Evolutionary conservation across 92 coral and sea anemone species (phyloP), one percentile per base, ranked within the genome.

Genomic region (Actinostola sp.): DNA sequence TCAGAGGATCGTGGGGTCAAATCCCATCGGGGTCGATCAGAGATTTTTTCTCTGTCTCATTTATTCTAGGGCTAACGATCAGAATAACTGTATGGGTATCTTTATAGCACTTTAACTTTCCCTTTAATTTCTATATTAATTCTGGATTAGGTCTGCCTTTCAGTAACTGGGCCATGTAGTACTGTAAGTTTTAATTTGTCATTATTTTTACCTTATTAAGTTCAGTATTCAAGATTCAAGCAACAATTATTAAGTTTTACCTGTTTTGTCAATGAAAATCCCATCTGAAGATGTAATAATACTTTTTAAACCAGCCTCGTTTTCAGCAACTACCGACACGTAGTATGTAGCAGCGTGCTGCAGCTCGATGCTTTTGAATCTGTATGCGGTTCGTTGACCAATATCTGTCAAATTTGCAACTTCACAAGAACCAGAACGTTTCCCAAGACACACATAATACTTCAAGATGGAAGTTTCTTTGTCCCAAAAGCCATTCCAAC

Each of bases 401-500:
- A 64, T 73, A 8, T 82, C 80, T 2, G 66, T 72, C 59, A 83
- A 85, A 45, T 90, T 67, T 61, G 41, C 75, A 23, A 41, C 74
- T 45, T 89, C 73, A 66, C 97, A 92, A 27, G 68, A 55, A 8
- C 83, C 85, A 39, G 97, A 88, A 3, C 35, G 62, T 16, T 91
- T 83, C 19, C 97, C 97, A 28, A 92, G 57, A 60, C 97, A 92
- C 17, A 88, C 63, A 17, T 57, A 49, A 44, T 68, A 82, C 14
- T 71, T 70, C 2, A 48, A 41, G 51, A 92, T 63, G 15, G 80
- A 83, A 58, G 87, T 85, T 80, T 92, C 94, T 38, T 54, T 66
- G 76, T 92, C 97, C 83, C 74, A 45, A 39, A 89, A 85, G 19
- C 85, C 91, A 31, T 70, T 38, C 91, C 90, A 88, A 24, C 66